phyloP scores from a whole-genome alignment of 2,113 vertebrate genomes.

The Paradoxurus hermaphroditus region DNA sequence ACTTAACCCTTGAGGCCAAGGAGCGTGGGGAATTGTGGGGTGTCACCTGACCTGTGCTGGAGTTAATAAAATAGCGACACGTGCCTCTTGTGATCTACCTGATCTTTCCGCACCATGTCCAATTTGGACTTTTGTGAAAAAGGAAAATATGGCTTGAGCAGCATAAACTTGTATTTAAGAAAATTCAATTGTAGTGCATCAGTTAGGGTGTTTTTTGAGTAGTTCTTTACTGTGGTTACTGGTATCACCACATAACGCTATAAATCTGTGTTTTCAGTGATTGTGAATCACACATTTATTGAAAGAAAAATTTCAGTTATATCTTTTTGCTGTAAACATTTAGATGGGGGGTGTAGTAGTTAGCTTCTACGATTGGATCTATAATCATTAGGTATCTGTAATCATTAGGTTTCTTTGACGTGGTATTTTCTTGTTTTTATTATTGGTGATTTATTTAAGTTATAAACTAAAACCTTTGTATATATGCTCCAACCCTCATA shows the following conservation, averaged over 20 bases:
- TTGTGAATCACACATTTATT: conserved; percentile 2
- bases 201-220: not conserved
- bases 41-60: not conserved
- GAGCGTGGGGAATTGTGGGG: not conserved
- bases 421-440: conserved; percentile 21
- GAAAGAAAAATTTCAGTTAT: conserved; percentile 17
- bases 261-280: not conserved
- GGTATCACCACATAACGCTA: not conserved
- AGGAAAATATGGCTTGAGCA: not conserved
- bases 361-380: not conserved
- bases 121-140: not conserved
- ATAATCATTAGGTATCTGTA: not conserved
- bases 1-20: conserved; percentile 51
- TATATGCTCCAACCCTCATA: not conserved
- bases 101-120: not conserved
- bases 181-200: not conserved
- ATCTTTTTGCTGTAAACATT: not conserved
- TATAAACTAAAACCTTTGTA: not conserved
- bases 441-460: conserved; percentile 7
- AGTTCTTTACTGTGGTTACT: not conserved
- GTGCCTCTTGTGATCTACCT: not conserved
- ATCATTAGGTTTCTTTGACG: conserved; percentile 24
- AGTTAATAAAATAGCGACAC: not conserved
- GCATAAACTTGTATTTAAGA: not conserved
- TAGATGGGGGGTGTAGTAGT: not conserved